Base-by-base conservation (phyloP, 2,888 invertebrate genomes). In the Tinea trinotella region DNA sequence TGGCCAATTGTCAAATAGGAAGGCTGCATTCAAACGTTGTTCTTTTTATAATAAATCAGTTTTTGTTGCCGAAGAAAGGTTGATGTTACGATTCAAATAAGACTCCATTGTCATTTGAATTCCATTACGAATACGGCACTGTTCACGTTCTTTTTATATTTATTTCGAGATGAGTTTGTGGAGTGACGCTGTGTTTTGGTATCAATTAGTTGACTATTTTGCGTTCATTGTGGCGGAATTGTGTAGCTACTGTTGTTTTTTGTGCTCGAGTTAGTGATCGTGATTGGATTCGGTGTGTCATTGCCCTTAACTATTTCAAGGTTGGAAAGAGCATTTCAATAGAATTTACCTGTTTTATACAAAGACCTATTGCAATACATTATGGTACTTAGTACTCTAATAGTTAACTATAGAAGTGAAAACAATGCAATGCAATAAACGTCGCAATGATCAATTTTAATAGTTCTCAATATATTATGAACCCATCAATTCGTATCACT, bases 71-170 rank as follows among this genome's bases (percentile, higher is more conserved):
- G 65, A 65, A 65, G 67, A 64, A 66, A 66, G 64, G 63, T 60
- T 65, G 60, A 62, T 57, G 60, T 60, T 54, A 50, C 64, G 64
- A 59, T 63, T 66, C 63, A 68, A 76, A 76, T 75, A 74, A 73
- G 70, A 62, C 64, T 62, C 66, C 64, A 70, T 71, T 76, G 74
- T 74, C 20, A 17, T 36, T 24, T 53, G 53, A 53, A 53, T 53
- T 53, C 53, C 53, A 53, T 53, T 53, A 53, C 53, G 52, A 19
- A 46, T 17, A 46, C 13, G 13, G 46, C 6, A n/a, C 18, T 50
- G 22, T 50, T 50, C 2, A 10, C n/a, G 35, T 35, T 35, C 10
- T 35, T 35, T 35, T 35, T 35, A n/a, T n/a, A n/a, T n/a, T n/a
- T n/a, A 3, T 35, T n/a, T 46, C 17, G 10, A 3, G 19, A 48